Percentiles rank a stretch among this genome's conserved stretches.
Conservation (phyloP, 2,113 vertebrate species). For the Pollimyrus isidori region DNA sequence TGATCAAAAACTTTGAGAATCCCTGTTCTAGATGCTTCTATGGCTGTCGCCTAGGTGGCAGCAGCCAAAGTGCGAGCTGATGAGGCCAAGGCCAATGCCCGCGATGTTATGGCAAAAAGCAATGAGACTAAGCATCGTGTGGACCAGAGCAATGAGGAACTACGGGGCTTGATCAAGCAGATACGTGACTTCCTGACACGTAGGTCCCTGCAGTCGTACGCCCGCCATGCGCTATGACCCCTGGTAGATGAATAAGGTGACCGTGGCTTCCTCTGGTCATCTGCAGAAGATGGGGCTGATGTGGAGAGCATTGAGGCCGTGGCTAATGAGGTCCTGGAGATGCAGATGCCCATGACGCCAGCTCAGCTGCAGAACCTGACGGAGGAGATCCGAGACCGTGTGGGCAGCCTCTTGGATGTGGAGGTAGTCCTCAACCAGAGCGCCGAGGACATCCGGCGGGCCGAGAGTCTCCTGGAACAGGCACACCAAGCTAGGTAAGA, state of each 20-base stretch:
- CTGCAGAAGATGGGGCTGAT: conserved; percentile 86
- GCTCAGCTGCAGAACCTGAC: conserved; percentile 85
- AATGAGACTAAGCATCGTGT: conserved; percentile 81
- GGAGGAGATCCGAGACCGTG: conserved; percentile 78
- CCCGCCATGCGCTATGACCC: not conserved
- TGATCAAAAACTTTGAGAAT: not conserved
- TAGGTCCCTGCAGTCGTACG: conserved; percentile 46
- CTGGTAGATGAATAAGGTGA: not conserved
- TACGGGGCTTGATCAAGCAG: conserved; percentile 83
- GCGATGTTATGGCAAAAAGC: conserved; percentile 77
- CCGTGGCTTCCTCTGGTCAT: not conserved
- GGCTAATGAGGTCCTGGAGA: conserved; percentile 84
- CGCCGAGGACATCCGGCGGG: conserved; percentile 74
- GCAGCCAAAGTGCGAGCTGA: conserved; percentile 85
- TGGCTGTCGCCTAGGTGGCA: not conserved
- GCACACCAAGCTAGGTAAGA: conserved; percentile 77
- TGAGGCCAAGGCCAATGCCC: conserved; percentile 80
- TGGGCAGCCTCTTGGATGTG: conserved; percentile 82
- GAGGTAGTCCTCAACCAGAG: conserved; percentile 86
- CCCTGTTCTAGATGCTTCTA: not conserved
- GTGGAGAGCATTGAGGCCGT: conserved; percentile 89
- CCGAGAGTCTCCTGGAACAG: conserved; percentile 76
- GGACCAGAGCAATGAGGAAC: conserved; percentile 81
- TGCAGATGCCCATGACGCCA: conserved; percentile 93
- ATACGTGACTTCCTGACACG: conserved; percentile 89